These are phyloP conservation scores for Sorex araneus DNA, from an alignment of 2,113 vertebrate species.

Conservation along the genomic window DNA sequence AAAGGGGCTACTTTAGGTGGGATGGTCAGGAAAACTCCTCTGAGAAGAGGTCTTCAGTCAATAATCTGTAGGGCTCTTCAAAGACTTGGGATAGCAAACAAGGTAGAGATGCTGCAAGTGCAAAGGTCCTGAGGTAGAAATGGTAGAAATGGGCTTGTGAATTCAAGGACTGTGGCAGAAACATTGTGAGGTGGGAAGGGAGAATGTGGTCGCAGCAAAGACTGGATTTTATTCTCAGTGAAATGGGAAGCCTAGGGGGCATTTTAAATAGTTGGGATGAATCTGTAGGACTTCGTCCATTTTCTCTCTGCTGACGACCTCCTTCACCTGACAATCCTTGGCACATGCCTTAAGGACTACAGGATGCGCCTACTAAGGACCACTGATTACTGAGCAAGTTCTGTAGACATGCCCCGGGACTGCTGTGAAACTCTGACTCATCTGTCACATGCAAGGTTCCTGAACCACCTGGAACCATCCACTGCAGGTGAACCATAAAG, in stretches of 20 bases:
- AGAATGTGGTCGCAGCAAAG: not conserved
- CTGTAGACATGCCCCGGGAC: not conserved
- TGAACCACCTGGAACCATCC: not conserved
- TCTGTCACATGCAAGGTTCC: not conserved
- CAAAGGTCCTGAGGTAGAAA: not conserved
- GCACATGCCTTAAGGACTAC: not conserved
- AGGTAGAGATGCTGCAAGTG: not conserved
- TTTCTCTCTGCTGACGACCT: not conserved
- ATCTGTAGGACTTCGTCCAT: not conserved
- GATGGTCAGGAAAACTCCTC: not conserved
- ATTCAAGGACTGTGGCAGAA: not conserved
- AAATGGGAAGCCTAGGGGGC: not conserved
- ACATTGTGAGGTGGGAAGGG: no score
- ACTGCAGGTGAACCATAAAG: not conserved
- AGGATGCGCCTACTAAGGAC: not conserved
- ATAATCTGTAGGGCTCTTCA: not conserved
- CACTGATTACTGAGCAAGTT: no score
- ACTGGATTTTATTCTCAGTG: not conserved
- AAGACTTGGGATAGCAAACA: not conserved
- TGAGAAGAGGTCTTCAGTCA: conserved; percentile 19
- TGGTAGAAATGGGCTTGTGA: not conserved
- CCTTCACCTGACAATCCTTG: not conserved
- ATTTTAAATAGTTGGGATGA: not conserved
- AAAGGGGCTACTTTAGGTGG: not conserved
- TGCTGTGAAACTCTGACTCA: not conserved